Evolutionary conservation across 2,797 vertebrate species (phyloP).

Genomic region (Muscicapa striata): DNA sequence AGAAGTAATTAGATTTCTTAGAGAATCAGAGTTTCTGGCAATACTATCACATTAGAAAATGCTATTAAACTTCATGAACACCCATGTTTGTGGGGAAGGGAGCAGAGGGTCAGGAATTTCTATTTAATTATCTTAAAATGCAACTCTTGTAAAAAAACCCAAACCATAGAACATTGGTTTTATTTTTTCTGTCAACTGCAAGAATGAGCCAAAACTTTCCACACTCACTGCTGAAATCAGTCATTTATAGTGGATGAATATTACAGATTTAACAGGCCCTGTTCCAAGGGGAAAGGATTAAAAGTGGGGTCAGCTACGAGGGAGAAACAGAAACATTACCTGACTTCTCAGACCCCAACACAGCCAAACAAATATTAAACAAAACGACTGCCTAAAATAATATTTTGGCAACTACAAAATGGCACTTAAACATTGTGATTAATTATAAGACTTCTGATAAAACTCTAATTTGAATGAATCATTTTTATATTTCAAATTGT

Average conservation of each 20-base stretch:
- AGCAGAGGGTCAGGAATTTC: neutral
- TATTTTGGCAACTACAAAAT: neutral
- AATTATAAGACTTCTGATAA: neutral
- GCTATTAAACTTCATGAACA: neutral
- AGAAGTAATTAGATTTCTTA: conserved; percentile 29
- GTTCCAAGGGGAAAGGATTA: neutral
- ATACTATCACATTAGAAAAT: neutral
- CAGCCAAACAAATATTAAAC: neutral
- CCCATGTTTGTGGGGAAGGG: neutral
- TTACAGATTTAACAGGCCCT: neutral
- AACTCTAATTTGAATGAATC: neutral
- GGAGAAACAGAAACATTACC: neutral
- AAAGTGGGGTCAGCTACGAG: neutral
- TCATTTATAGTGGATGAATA: neutral
- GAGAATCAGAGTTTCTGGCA: neutral
- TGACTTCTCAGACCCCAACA: neutral
- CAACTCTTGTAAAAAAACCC: neutral
- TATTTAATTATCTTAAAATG: neutral
- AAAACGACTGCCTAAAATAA: neutral
- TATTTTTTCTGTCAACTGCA: neutral
- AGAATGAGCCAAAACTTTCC: neutral
- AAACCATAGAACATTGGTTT: neutral
- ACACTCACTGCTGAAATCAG: neutral
- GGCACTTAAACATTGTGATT: neutral
- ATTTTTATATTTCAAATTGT: neutral